phyloP scores from a whole-genome alignment of 2,888 invertebrate species.

The Aradus depressus region DNA sequence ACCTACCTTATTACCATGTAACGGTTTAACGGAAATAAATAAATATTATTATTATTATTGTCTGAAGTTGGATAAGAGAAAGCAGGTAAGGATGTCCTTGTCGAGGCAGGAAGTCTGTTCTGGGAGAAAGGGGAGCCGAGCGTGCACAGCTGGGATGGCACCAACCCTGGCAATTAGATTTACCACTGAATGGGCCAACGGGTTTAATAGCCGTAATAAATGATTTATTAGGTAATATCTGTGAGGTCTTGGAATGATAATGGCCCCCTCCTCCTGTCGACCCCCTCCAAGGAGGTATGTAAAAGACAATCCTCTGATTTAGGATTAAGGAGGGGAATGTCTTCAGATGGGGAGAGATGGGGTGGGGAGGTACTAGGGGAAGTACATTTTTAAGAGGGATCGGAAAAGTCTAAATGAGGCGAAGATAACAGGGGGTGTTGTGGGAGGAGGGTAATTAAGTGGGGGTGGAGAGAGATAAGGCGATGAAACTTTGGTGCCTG shows the following conservation, averaged over 20 bases:
- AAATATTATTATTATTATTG: too few species aligned
- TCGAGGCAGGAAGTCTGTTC: too few species aligned
- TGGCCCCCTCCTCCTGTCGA: not conserved
- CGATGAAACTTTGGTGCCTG: too few species aligned
- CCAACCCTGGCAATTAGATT: slow-evolving; percentile 14
- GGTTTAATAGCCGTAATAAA: slow-evolving; percentile 17
- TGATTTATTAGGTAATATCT: slow-evolving; percentile 16
- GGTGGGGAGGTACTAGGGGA: not conserved
- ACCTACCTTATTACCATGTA: too few species aligned
- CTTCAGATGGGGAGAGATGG: not conserved
- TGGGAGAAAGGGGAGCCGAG: too few species aligned
- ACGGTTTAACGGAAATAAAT: too few species aligned
- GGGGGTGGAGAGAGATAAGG: slow-evolving; percentile 9
- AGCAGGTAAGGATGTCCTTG: too few species aligned
- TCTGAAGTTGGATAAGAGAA: too few species aligned
- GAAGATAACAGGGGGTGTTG: not conserved
- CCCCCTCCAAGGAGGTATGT: slow-evolving; percentile 4
- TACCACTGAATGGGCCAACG: slow-evolving; percentile 8
- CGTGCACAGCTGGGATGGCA: too few species aligned
- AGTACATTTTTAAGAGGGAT: slow-evolving; percentile 8
- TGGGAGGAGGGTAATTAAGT: slow-evolving; percentile 8
- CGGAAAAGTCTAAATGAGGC: slow-evolving; percentile 11
- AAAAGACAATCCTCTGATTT: slow-evolving; percentile 16
- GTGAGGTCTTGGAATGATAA: slow-evolving; percentile 17
- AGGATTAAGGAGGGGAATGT: slow-evolving; percentile 2